Evolutionary conservation across 2,797 vertebrate species (phyloP).

Genomic region (Cetoscarus ocellatus): DNA sequence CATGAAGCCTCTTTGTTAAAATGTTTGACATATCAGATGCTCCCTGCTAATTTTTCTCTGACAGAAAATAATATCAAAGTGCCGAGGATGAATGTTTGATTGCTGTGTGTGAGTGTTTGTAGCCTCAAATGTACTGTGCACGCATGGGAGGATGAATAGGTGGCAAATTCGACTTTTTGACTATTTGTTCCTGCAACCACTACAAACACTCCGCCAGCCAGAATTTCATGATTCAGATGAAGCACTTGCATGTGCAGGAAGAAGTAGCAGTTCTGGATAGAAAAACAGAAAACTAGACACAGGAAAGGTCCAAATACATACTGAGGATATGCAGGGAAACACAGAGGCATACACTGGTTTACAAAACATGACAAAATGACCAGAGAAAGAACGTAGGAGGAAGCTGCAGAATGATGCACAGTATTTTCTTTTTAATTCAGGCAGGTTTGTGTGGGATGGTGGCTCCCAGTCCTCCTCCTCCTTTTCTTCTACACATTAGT

Average conservation of each 20-base stretch:
- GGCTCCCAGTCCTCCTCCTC: slow-evolving; percentile 75
- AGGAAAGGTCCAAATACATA: slow-evolving; percentile 25
- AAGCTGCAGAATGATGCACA: slow-evolving; percentile 60
- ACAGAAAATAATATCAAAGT: slow-evolving; percentile 24
- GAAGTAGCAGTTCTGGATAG: slow-evolving; percentile 22
- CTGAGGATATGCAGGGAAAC: slow-evolving; percentile 40
- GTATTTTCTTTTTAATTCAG: slow-evolving; percentile 52
- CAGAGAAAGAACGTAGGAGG: slow-evolving; percentile 74
- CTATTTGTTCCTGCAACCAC: slow-evolving; percentile 30
- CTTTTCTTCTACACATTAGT: slow-evolving; percentile 59
- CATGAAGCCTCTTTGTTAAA: slow-evolving; percentile 34
- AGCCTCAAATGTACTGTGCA: slow-evolving; percentile 19
- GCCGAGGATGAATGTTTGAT: slow-evolving; percentile 5
- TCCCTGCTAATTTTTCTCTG: slow-evolving; percentile 34
- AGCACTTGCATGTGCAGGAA: slow-evolving; percentile 33
- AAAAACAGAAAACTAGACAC: slow-evolving; percentile 13
- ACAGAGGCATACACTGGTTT: slow-evolving; percentile 47
- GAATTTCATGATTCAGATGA: slow-evolving; percentile 20
- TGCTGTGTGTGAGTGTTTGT: slow-evolving; percentile 20
- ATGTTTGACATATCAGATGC: slow-evolving; percentile 49
- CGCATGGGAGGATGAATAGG: slow-evolving; percentile 32
- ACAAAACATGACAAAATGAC: slow-evolving; percentile 72
- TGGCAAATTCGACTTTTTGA: slow-evolving; percentile 40
- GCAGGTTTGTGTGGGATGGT: slow-evolving; percentile 78
- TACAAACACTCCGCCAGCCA: slow-evolving; percentile 17